A percentile compares a stretch with the other conserved stretches of the same genome.
Evolutionary conservation across 2,888 invertebrate genomes (phyloP).

Genomic region (Leptopterna dolabrata): DNA sequence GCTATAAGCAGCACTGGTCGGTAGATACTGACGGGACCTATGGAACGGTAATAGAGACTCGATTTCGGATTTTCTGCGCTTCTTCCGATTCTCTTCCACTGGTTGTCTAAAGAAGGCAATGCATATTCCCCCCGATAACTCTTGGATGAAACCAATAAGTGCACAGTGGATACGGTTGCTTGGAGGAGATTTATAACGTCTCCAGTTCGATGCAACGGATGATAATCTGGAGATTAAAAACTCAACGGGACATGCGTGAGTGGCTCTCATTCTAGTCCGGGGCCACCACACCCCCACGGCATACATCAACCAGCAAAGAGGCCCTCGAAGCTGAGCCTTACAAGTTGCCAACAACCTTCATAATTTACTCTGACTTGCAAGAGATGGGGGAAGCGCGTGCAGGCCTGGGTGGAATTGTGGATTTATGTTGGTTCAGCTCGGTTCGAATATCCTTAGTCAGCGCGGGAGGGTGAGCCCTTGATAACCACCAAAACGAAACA

Average conservation of each 20-base stretch:
- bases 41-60: too few species aligned
- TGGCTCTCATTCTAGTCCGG: not conserved
- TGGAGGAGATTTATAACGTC: too few species aligned
- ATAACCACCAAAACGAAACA: conserved; percentile 27
- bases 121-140: too few species aligned
- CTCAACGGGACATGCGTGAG: not conserved
- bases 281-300: not conserved
- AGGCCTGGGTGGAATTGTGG: not conserved
- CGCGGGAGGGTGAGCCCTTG: not conserved
- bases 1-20: too few species aligned
- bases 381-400: conserved; percentile 15
- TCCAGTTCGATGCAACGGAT: too few species aligned
- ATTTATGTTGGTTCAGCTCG: conserved; percentile 4
- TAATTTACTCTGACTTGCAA: conserved; percentile 4
- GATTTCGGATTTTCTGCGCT: too few species aligned
- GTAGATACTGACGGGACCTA: too few species aligned
- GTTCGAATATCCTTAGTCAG: not conserved
- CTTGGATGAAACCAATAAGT: too few species aligned
- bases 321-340: not conserved
- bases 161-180: too few species aligned
- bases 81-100: too few species aligned
- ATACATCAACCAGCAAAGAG: not conserved
- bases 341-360: conserved; percentile 36
- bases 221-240: too few species aligned
- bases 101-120: too few species aligned